Evolutionary conservation across 1,140 invertebrate genomes (phyloP).

Genomic region (Caenorhabditis latens): DNA sequence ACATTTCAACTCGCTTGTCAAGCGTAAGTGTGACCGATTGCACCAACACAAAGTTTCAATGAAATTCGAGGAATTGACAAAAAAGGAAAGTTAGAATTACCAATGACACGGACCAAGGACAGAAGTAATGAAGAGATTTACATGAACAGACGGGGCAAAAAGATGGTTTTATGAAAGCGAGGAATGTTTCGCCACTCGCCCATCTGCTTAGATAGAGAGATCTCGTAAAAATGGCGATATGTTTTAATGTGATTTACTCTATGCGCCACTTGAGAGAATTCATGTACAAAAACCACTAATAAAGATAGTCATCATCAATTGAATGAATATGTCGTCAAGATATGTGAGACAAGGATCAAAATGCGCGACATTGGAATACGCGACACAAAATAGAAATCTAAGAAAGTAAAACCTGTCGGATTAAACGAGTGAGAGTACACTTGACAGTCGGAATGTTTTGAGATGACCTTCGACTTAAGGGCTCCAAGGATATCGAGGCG

Average conservation of each 20-base stretch:
- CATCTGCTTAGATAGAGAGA: constrained; percentile 43
- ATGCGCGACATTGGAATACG: not conserved
- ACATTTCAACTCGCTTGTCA: constrained; percentile 18
- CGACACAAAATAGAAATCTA: not conserved
- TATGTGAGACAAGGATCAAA: not conserved
- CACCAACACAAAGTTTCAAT: constrained; percentile 3
- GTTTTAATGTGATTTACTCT: constrained; percentile 42
- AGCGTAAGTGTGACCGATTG: not conserved
- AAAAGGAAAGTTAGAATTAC: not conserved
- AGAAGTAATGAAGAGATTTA: constrained; percentile 24
- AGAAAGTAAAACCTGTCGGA: not conserved
- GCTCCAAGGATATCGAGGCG: not conserved
- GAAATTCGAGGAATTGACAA: not conserved
- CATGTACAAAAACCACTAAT: constrained; percentile 46
- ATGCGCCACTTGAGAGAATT: constrained; percentile 30
- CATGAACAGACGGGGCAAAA: not conserved
- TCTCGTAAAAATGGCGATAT: constrained; percentile 47
- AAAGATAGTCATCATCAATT: constrained; percentile 35
- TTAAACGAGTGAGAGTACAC: not conserved
- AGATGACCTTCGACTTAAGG: constrained; percentile 50
- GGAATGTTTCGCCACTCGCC: constrained; percentile 39
- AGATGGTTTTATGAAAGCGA: not conserved
- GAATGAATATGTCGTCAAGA: constrained; percentile 18
- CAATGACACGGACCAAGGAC: not conserved
- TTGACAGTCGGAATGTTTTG: not conserved